Evolutionary conservation across 2,888 invertebrate species (phyloP).

Genomic region (Drosophila mimica): DNA sequence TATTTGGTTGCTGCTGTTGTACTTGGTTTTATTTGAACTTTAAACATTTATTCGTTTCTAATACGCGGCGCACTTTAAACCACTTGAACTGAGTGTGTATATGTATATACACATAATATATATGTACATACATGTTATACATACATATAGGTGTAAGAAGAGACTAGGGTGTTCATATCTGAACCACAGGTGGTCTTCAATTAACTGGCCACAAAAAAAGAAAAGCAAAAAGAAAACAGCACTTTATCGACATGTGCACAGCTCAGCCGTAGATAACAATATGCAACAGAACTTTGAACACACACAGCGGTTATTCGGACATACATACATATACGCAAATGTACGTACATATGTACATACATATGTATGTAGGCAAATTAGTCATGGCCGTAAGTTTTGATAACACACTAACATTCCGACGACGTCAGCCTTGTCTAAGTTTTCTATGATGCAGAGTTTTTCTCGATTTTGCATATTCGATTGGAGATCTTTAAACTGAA

Average conservation of each 20-base stretch:
- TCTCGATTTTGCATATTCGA: neutral
- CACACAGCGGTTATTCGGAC: neutral
- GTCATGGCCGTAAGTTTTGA: constrained; percentile 2
- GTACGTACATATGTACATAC: no score
- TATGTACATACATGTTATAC: neutral
- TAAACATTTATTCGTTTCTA: constrained; percentile 34
- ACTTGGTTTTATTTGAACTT: constrained; percentile 43
- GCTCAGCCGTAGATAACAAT: constrained; percentile 40
- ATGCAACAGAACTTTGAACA: constrained; percentile 39
- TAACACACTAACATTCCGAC: neutral
- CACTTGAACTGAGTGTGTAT: constrained; percentile 7
- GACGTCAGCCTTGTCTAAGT: neutral
- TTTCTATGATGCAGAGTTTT: neutral
- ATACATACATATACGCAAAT: neutral
- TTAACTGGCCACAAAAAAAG: constrained; percentile 4
- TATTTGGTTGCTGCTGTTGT: constrained; percentile 14
- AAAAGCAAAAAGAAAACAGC: constrained; percentile 7
- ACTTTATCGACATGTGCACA: constrained; percentile 53
- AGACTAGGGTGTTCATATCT: neutral
- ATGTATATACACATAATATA: neutral
- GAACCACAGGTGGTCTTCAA: constrained; percentile 29
- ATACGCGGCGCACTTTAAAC: constrained; percentile 46
- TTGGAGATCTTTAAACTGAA: neutral
- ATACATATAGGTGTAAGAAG: neutral
- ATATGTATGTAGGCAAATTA: neutral